Percentiles rank a stretch among this genome's conserved stretches.
phyloP scores from a whole-genome alignment of 2,113 vertebrate species.

The Notarius lentiginosus region DNA sequence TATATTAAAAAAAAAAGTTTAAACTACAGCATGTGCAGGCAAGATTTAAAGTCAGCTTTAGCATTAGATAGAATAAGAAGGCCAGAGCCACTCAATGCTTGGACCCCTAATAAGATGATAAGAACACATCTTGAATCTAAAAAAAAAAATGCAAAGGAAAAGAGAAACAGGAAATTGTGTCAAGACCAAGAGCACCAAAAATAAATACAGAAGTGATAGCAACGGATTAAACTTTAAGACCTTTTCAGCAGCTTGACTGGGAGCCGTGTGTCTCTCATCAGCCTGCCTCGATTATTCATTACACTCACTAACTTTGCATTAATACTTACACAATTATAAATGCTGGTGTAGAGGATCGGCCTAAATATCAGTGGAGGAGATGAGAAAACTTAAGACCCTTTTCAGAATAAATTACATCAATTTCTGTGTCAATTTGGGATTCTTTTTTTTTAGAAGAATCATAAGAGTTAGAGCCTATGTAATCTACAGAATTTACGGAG shows the following conservation, averaged over 20 bases:
- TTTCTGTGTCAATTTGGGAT: neutral
- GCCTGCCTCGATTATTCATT: conserved; percentile 1
- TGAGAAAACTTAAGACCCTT: neutral
- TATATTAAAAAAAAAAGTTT: neutral
- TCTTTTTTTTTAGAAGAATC: neutral
- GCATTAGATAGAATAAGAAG: conserved; percentile 27
- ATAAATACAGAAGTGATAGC: neutral
- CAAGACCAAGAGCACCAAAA: conserved; percentile 7
- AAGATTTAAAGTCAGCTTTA: neutral
- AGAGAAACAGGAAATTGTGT: neutral
- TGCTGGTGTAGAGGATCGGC: conserved; percentile 1
- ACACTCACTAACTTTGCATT: conserved; percentile 1
- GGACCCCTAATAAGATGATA: neutral
- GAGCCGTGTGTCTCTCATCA: neutral
- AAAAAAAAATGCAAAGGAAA: neutral
- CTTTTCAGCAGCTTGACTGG: neutral
- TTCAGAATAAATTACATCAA: neutral
- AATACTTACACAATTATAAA: neutral
- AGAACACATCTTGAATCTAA: neutral
- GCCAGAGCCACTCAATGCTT: neutral
- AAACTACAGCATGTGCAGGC: conserved; percentile 17
- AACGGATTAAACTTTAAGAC: conserved; percentile 6
- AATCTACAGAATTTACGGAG: conserved; percentile 3
- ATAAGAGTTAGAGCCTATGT: neutral
- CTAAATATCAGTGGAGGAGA: neutral